A percentile compares a stretch with the other conserved stretches of the same genome.
These are phyloP conservation scores for Griposia aprilina DNA, from an alignment of 2,888 invertebrate genomes.

Conservation along the genomic window DNA sequence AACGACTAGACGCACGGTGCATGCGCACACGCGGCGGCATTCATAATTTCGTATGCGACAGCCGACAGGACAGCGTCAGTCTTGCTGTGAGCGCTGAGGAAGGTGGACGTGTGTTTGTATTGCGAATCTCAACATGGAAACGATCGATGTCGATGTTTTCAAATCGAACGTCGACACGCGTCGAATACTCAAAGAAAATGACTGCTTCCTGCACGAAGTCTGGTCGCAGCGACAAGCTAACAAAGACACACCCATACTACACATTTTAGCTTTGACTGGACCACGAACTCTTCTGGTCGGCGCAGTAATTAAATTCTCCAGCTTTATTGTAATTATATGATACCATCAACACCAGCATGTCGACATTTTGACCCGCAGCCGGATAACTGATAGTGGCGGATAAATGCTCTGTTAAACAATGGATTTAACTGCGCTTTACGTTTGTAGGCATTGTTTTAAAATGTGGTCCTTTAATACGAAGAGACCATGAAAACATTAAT, in stretches of 20 bases:
- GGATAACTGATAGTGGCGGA: conserved; percentile 34
- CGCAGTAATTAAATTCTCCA: conserved; percentile 72
- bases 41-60: neutral
- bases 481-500: too few relatives aligned
- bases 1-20: neutral
- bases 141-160: neutral
- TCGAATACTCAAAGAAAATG: neutral
- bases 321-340: conserved; percentile 72
- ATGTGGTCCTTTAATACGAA: neutral
- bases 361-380: conserved; percentile 45
- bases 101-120: neutral
- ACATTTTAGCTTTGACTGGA: conserved; percentile 39
- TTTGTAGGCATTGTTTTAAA: neutral
- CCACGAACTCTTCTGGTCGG: conserved; percentile 22
- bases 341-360: conserved; percentile 64
- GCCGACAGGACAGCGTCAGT: neutral
- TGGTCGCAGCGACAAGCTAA: neutral
- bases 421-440: conserved; percentile 5
- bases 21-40: neutral
- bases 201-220: neutral
- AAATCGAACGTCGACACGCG: neutral
- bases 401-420: conserved; percentile 21
- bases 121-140: neutral
- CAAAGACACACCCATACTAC: neutral
- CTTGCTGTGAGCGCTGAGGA: neutral